phyloP scores from a whole-genome alignment of 2,113 vertebrate species.

The Shinisaurus crocodilurus region DNA sequence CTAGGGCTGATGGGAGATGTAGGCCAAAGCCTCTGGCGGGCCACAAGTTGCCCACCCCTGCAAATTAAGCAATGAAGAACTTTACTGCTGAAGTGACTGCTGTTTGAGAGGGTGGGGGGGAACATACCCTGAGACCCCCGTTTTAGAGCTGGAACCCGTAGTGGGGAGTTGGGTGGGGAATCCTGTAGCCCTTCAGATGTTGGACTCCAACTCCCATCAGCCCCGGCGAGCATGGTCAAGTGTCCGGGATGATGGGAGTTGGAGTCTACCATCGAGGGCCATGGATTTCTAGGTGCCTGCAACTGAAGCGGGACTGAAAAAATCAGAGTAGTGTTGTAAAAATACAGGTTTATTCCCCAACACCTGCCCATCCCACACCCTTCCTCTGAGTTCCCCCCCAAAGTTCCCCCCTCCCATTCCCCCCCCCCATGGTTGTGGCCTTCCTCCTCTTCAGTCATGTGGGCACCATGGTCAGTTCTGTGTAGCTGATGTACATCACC shows the following conservation, averaged over 20 bases:
- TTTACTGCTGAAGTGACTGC: not conserved
- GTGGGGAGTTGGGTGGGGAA: not conserved
- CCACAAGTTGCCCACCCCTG: no score
- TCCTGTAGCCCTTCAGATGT: not conserved
- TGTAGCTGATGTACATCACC: constrained; percentile 38
- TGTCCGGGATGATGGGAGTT: not conserved
- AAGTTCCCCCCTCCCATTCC: not conserved
- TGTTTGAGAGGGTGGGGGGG: no score
- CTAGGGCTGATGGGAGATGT: no score
- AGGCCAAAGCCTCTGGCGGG: no score
- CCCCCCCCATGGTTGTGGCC: not conserved
- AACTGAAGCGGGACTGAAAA: no score
- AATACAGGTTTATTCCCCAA: constrained; percentile 42
- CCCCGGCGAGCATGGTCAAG: not conserved
- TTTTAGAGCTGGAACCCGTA: not conserved
- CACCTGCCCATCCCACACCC: not conserved
- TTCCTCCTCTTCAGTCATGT: constrained; percentile 22
- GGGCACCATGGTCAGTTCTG: constrained; percentile 41
- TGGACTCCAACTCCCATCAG: not conserved
- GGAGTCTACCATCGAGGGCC: not conserved
- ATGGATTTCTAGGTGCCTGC: not conserved
- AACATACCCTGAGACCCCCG: not conserved
- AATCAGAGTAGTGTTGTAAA: constrained; percentile 4
- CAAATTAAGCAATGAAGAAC: no score
- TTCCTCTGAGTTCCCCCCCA: not conserved